Evolutionary conservation across 1,140 invertebrate genomes (phyloP).

Genomic region (Planococcus citri): DNA sequence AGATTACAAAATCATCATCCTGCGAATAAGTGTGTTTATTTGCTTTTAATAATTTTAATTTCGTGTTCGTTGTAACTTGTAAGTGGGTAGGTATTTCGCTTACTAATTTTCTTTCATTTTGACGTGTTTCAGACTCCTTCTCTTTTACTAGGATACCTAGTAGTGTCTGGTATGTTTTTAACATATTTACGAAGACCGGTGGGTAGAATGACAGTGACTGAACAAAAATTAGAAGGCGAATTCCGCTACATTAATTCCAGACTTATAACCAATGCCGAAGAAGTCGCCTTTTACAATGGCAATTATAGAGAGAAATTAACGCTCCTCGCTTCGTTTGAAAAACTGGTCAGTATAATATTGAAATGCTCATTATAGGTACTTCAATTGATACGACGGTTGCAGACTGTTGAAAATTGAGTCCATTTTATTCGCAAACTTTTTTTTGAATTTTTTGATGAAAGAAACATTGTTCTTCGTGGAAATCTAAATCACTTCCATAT

Average conservation of each 20-base stretch:
- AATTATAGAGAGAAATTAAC: conserved; percentile 67
- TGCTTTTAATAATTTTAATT: conserved; percentile 14
- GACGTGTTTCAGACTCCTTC: conserved; percentile 71
- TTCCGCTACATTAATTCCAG: conserved; percentile 93
- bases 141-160: conserved; percentile 72
- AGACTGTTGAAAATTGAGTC: neutral
- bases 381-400: too few relatives aligned
- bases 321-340: conserved; percentile 74
- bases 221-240: conserved; percentile 95
- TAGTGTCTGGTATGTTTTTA: conserved; percentile 66
- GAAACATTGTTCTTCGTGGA: too few relatives aligned
- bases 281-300: conserved; percentile 80
- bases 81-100: neutral
- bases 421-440: conserved; percentile 1
- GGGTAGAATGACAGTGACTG: conserved; percentile 75
- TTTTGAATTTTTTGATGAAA: too few relatives aligned
- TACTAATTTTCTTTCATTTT: conserved; percentile 27
- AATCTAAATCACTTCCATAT: too few relatives aligned
- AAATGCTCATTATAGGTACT: conserved; percentile 12
- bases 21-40: too few relatives aligned
- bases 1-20: neutral
- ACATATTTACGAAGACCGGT: conserved; percentile 74
- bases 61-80: neutral
- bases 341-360: conserved; percentile 50
- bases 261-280: conserved; percentile 93